These are phyloP conservation scores for Drosophila virilis DNA, from an alignment of 1,140 invertebrate species.

Conservation along the genomic window DNA sequence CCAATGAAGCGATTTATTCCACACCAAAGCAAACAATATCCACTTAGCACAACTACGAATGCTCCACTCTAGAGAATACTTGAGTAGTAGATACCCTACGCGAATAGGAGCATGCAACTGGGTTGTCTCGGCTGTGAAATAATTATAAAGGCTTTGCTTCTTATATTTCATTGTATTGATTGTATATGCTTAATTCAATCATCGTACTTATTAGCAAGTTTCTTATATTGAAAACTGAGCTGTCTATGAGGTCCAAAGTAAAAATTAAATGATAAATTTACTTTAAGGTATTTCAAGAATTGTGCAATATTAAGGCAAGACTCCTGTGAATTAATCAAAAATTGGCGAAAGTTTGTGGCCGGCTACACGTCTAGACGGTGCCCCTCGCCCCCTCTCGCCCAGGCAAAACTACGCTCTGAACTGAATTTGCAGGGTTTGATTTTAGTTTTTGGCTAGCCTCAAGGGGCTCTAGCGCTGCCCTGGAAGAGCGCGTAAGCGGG, in stretches of 20 bases:
- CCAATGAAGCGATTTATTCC: constrained; percentile 4
- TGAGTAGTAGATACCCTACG: background rate
- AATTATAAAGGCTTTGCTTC: too few species aligned
- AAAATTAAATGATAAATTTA: too few species aligned
- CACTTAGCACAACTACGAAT: background rate
- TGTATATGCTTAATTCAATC: too few species aligned
- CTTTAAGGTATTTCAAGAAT: background rate
- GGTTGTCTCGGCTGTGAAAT: background rate
- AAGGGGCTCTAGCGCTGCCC: background rate
- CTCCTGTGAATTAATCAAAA: constrained; percentile 2
- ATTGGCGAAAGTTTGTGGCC: constrained; percentile 23
- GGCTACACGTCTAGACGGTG: constrained; percentile 54
- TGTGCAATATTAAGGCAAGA: too few species aligned
- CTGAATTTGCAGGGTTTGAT: constrained; percentile 34
- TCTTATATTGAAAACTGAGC: too few species aligned
- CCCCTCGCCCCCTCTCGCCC: background rate
- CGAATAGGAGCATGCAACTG: background rate
- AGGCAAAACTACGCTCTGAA: constrained; percentile 20
- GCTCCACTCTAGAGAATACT: background rate
- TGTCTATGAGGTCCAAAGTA: too few species aligned
- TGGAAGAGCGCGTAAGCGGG: constrained; percentile 1
- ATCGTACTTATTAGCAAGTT: too few species aligned
- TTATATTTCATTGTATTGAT: too few species aligned
- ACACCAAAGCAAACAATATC: background rate
- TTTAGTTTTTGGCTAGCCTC: constrained; percentile 19